These are phyloP conservation scores for Simalia tracyae DNA, from an alignment of 2,797 vertebrate genomes.

Conservation along the genomic window DNA sequence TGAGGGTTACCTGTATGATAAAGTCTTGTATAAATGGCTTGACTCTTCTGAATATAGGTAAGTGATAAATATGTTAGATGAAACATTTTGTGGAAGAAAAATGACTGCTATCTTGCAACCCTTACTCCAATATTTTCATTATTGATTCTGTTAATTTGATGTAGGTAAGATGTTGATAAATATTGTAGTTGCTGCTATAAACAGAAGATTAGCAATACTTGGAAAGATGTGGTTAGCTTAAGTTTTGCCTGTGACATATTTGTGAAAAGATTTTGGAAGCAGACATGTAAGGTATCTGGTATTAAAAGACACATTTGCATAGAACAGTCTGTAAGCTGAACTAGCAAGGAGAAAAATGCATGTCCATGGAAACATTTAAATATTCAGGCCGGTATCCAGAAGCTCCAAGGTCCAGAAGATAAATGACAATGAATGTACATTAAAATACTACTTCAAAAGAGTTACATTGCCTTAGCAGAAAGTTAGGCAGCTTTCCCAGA, in stretches of 20 bases:
- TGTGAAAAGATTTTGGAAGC: not conserved
- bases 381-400: not conserved
- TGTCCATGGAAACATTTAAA: not conserved
- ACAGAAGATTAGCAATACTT: constrained; percentile 23
- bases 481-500: not conserved
- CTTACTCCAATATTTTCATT: constrained; percentile 44
- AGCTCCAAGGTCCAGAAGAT: constrained; percentile 4
- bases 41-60: not conserved
- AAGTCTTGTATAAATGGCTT: not conserved
- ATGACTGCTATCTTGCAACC: not conserved
- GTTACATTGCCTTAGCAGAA: not conserved
- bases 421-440: not conserved
- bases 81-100: not conserved
- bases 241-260: constrained; percentile 25
- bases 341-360: constrained; percentile 3
- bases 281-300: constrained; percentile 12
- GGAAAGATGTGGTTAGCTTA: constrained; percentile 26
- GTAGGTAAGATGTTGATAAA: constrained; percentile 31
- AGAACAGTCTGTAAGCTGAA: not conserved
- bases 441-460: not conserved
- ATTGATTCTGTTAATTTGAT: constrained; percentile 40
- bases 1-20: not conserved
- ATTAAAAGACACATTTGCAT: constrained; percentile 23
- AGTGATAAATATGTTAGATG: not conserved
- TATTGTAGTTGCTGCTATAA: constrained; percentile 47